These are phyloP conservation scores for Acanthopagrus latus DNA, from an alignment of 2,797 vertebrate species.

Conservation along the genomic window DNA sequence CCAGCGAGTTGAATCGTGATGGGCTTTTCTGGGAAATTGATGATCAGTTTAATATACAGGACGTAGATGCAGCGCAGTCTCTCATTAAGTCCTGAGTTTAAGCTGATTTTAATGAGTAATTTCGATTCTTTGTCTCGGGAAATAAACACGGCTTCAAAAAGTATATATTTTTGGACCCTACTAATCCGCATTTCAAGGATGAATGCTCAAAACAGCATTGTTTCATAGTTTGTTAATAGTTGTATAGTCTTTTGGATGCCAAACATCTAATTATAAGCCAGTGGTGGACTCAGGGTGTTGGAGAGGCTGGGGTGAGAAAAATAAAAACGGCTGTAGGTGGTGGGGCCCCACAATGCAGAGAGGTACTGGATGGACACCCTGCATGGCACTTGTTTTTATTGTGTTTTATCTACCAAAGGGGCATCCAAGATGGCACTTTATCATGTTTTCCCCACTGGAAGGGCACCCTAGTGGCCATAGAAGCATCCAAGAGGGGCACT, in stretches of 20 bases:
- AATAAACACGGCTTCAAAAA: background rate
- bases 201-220: background rate
- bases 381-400: no score
- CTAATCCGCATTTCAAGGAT: background rate
- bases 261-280: background rate
- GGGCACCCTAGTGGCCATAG: no score
- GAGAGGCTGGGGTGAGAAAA: no score
- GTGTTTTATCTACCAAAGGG: no score
- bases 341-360: no score
- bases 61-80: constrained; percentile 1
- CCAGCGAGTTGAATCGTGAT: constrained; percentile 18
- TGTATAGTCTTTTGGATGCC: background rate
- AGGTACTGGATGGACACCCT: no score
- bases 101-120: constrained; percentile 12
- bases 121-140: background rate
- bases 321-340: no score
- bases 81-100: constrained; percentile 10
- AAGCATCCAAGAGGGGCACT: no score
- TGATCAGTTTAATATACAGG: constrained; percentile 4
- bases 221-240: background rate
- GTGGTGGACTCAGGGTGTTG: no score
- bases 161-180: background rate
- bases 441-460: no score
- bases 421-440: no score
- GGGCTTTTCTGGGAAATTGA: constrained; percentile 16